Evolutionary conservation across 2,888 invertebrate genomes (phyloP), one percentile per base, ranked within the genome.

Genomic region (Leptinotarsa haldemani): DNA sequence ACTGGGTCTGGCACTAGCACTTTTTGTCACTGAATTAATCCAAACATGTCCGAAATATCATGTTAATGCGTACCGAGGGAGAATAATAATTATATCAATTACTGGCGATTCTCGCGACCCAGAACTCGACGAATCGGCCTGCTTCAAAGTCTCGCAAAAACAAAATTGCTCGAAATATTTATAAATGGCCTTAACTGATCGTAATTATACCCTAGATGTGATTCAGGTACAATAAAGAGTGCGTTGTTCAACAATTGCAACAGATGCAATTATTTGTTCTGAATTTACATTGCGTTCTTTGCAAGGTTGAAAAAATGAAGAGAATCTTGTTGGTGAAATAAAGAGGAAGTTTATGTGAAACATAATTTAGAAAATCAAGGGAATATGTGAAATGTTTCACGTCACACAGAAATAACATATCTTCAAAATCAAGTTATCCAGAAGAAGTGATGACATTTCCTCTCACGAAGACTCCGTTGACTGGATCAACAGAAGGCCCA

Each of bases 111-210:
- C 70, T 76, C 68, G 71, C 52, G 58, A 74, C 64, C 64, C 65
- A 20, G 58, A 74, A 76, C 72, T 66, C 64, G 63, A 69, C 40
- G 69, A 74, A 74, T 74, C 56, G 72, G 74, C 69, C 65, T 69
- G 68, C 68, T 71, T 77, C 70, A 12, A 47, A 25, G 63, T 78
- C 80, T 78, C 79, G 79, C 75, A 75, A 75, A 77, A 75, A 75
- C 74, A 71, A 73, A 71, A 73, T 76, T 65, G 58, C 12, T 61
- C 64, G 65, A 71, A 73, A 77, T 74, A 72, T 77, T 70, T 77
- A 74, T 74, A 70, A 70, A 75, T 75, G 68, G 70, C 71, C 72
- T 58, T 66, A 74, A 72, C 64, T 69, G 75, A 70, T 65, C 64
- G 65, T 77, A 75, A 77, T 77, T 77, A 77, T 73, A 75, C 75